Evolutionary conservation across 2,888 invertebrate genomes (phyloP), one percentile per base, ranked within the genome.

Genomic region (Archips crataeganus): DNA sequence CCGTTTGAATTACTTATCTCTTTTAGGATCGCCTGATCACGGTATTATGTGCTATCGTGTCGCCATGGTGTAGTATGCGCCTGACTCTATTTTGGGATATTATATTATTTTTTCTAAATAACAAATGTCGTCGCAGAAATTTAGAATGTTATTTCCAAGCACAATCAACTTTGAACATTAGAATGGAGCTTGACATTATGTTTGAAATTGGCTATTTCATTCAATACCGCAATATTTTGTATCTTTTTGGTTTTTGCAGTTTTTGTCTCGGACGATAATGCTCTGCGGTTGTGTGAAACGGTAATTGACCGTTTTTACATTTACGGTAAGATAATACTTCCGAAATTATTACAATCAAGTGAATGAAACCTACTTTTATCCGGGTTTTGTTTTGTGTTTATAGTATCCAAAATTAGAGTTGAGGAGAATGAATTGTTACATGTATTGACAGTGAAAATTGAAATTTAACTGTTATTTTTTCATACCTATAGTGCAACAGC

Each of bases 241-340:
- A 32, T 36, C 13, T 36, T 60, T 59, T 60, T 36, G 13, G 13
- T 36, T 2, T 60, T 34, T 59, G 11, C 11, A n/a, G n/a, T 36
- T 60, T 60, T 60, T 2, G 32, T 10, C 57, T 32, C 11, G 10
- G 9, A 23, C n/a, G n/a, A 39, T 39, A 60, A 60, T 57, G 57
- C 36, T 60, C 11, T 60, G 59, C 15, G 59, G 59, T 60, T 60
- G 36, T 60, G 59, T 36, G 34, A 13, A 34, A 60, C 60, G n/a
- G 39, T 39, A n/a, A 60, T 60, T 60, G 36, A 34, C 39, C 23
- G 36, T 60, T 60, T 39, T 60, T 60, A 60, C 60, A 60, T 60
- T 60, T 39, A 36, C 60, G 13, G 3, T 6, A 32, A 60, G 15
- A 36, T 11, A 3, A 57, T 54, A 23, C 34, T 36, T n/a, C 60